phyloP scores from a whole-genome alignment of 1,140 invertebrate species.

The Drosophila nebulosa region DNA sequence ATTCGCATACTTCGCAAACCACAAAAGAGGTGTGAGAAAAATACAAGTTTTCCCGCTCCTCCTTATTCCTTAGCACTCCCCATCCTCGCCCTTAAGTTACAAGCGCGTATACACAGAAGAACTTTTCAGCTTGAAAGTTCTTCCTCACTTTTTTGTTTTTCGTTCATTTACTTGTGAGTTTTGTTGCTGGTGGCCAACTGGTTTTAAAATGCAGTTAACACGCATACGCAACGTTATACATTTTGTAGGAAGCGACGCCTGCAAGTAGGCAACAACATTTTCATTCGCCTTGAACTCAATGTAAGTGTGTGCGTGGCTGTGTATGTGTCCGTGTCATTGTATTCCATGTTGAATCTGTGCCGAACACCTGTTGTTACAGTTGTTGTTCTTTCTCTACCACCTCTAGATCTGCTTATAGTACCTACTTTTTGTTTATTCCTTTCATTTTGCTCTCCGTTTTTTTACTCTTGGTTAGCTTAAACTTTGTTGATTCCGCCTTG shows the following conservation, averaged over 20 bases:
- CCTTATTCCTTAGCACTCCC: not conserved
- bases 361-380: slow-evolving; percentile 65
- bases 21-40: slow-evolving; percentile 57
- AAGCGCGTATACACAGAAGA: slow-evolving; percentile 12
- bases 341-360: slow-evolving; percentile 30
- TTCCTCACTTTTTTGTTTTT: slow-evolving; percentile 44
- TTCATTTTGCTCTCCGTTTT: slow-evolving; percentile 31
- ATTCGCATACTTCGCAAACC: not conserved
- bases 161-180: slow-evolving; percentile 25
- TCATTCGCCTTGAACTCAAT: slow-evolving; percentile 22
- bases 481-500: not conserved
- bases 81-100: not conserved
- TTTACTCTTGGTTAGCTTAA: slow-evolving; percentile 27
- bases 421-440: slow-evolving; percentile 27
- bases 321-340: slow-evolving; percentile 9
- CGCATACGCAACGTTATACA: slow-evolving; percentile 17
- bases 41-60: slow-evolving; percentile 15
- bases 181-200: slow-evolving; percentile 8
- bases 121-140: slow-evolving; percentile 66
- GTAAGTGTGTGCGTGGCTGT: too few relatives aligned
- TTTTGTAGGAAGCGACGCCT: slow-evolving; percentile 11
- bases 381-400: not conserved
- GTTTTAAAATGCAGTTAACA: slow-evolving; percentile 27
- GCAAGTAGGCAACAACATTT: slow-evolving; percentile 52
- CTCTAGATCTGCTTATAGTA: slow-evolving; percentile 15